phyloP scores from a whole-genome alignment of 1,140 invertebrate genomes.

The Aphis craccivora region DNA sequence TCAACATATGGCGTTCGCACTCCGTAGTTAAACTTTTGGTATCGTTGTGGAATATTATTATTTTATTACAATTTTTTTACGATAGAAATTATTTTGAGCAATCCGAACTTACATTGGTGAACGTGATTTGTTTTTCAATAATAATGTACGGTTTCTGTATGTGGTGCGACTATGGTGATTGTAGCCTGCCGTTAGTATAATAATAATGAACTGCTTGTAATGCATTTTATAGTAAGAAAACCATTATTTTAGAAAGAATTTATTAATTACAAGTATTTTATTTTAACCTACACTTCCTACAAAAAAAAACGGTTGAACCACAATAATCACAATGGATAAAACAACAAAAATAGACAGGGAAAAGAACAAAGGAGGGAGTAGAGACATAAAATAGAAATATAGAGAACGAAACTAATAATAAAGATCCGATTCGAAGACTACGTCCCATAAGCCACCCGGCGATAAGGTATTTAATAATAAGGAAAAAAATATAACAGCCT shows the following conservation, averaged over 20 bases:
- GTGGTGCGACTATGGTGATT: neutral
- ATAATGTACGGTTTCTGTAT: neutral
- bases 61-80: neutral
- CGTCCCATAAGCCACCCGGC: accelerated
- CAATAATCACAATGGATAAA: neutral
- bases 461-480: neutral
- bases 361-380: neutral
- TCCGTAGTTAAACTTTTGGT: neutral
- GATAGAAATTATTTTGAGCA: neutral
- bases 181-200: neutral
- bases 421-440: neutral
- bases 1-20: neutral
- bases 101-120: neutral
- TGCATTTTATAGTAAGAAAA: neutral
- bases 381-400: neutral
- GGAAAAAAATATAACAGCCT: neutral
- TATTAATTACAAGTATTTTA: neutral
- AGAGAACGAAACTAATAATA: neutral
- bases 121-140: neutral
- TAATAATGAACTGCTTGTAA: neutral
- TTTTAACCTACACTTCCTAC: neutral
- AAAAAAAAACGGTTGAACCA: neutral
- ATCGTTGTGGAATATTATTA: neutral
- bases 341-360: neutral
- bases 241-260: neutral